Percentiles rank a stretch among this genome's conserved stretches.
These are phyloP conservation scores for Volucella inflata DNA, from an alignment of 2,888 invertebrate species.

Conservation along the genomic window DNA sequence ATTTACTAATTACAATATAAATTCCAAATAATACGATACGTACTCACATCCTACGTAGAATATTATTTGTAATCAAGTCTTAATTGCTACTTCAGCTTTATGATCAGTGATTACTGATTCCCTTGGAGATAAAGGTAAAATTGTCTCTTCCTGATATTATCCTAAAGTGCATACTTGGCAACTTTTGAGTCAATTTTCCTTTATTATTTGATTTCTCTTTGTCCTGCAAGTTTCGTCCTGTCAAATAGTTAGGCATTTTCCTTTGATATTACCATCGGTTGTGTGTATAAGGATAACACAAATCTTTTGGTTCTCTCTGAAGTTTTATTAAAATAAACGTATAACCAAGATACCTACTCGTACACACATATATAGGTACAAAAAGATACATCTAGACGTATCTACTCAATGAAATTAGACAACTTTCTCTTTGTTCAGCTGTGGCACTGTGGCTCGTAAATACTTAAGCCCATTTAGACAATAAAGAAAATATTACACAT, in stretches of 20 bases:
- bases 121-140: constrained; percentile 4
- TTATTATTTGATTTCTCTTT: constrained; percentile 22
- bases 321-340: constrained; percentile 16
- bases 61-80: too few relatives aligned
- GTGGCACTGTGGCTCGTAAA: constrained; percentile 35
- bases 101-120: background rate
- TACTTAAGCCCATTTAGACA: constrained; percentile 68
- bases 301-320: constrained; percentile 14
- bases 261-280: background rate
- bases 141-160: background rate
- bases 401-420: background rate
- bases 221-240: constrained; percentile 8
- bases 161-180: constrained; percentile 40
- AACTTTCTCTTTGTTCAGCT: constrained; percentile 26
- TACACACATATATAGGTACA: background rate
- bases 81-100: too few relatives aligned
- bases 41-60: too few relatives aligned
- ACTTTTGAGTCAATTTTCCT: constrained; percentile 41
- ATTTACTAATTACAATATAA: too few relatives aligned
- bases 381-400: constrained; percentile 2
- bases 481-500: constrained; percentile 60
- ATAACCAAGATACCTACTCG: background rate
- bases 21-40: too few relatives aligned
- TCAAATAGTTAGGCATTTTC: background rate
- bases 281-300: background rate